Conservation (phyloP, 2,888 invertebrate species). For the Synergus gifuensis region DNA sequence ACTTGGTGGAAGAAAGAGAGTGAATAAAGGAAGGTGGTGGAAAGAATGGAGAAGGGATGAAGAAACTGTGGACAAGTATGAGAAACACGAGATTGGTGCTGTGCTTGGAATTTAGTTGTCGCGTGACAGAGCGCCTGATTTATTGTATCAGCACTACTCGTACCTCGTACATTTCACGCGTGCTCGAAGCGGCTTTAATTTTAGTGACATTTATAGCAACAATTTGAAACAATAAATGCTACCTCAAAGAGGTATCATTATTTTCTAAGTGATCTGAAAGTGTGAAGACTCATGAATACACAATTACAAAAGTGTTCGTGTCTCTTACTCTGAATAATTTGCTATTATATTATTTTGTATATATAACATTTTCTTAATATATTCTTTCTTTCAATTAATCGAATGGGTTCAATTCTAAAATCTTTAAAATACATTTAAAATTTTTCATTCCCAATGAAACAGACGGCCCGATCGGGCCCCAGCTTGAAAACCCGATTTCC, state of each 20-base stretch:
- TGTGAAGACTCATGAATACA: not conserved
- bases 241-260: not conserved
- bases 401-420: no score
- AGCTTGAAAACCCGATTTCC: no score
- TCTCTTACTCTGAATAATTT: not conserved
- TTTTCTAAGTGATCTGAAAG: not conserved
- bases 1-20: conserved; percentile 5
- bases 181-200: not conserved
- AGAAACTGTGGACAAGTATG: conserved; percentile 31
- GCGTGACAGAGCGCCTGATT: conserved; percentile 27
- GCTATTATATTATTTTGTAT: not conserved
- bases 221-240: conserved; percentile 7
- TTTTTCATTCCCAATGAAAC: no score
- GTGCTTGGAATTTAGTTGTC: conserved; percentile 40
- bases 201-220: conserved; percentile 14
- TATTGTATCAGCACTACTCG: not conserved
- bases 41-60: conserved; percentile 34
- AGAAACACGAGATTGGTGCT: conserved; percentile 29
- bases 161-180: not conserved
- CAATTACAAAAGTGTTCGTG: not conserved
- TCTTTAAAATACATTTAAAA: no score
- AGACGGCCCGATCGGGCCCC: no score
- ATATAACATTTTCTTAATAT: no score
- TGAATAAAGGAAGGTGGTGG: conserved; percentile 22
- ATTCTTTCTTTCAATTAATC: no score